Conservation (phyloP, 2,113 vertebrate species). For the Centropristis striata region DNA sequence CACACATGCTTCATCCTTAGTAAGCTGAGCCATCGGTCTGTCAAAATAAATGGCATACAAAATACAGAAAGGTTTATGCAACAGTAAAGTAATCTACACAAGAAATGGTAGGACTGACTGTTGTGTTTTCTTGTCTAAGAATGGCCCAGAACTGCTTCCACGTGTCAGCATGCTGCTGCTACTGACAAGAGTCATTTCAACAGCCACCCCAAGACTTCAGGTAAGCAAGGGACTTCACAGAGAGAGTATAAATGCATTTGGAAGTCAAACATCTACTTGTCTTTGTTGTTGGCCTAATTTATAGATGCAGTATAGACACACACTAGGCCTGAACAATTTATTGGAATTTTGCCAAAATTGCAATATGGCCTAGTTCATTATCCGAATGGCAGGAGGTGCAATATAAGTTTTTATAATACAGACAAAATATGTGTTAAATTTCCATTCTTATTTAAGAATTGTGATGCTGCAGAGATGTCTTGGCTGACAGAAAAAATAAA, state of each 20-base stretch:
- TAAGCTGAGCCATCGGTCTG: too few species aligned
- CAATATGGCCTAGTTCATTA: too few species aligned
- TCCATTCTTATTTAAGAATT: too few species aligned
- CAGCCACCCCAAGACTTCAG: slow-evolving; percentile 91
- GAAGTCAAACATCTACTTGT: not conserved
- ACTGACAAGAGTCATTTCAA: slow-evolving; percentile 91
- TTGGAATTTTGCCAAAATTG: too few species aligned
- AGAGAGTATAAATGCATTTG: not conserved
- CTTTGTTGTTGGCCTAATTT: too few species aligned
- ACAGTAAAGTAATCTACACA: not conserved
- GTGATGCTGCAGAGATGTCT: too few species aligned
- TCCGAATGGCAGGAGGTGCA: too few species aligned
- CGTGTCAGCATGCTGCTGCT: slow-evolving; percentile 93
- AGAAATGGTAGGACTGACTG: not conserved
- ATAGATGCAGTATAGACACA: too few species aligned
- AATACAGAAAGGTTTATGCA: not conserved
- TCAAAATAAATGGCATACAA: not conserved
- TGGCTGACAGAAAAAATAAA: too few species aligned
- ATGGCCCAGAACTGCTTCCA: slow-evolving; percentile 95
- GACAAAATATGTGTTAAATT: too few species aligned
- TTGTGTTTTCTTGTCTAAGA: slow-evolving; percentile 79
- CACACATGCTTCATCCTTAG: not conserved
- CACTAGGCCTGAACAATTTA: too few species aligned
- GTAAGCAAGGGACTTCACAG: slow-evolving; percentile 72
- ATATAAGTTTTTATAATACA: too few species aligned